phyloP scores from a whole-genome alignment of 2,888 invertebrate species.

The Campopleginae sp. region DNA sequence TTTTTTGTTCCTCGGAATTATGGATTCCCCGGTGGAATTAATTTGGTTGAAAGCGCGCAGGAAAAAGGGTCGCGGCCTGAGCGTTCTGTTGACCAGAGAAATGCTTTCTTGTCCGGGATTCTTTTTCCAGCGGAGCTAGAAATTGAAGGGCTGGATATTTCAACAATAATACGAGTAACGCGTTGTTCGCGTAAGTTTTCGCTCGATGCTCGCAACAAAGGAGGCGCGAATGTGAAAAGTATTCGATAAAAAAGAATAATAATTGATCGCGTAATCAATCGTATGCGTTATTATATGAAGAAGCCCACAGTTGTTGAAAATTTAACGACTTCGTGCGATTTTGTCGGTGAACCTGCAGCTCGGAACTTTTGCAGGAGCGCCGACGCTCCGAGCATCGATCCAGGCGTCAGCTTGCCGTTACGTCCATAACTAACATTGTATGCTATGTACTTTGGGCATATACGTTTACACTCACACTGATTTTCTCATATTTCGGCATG shows the following conservation, averaged over 20 bases:
- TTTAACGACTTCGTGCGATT: constrained; percentile 15
- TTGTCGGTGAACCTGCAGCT: constrained; percentile 44
- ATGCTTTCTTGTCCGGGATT: background rate
- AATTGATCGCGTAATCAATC: background rate
- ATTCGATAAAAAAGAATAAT: background rate
- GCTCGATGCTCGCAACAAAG: background rate
- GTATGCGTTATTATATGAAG: background rate
- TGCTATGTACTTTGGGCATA: constrained; percentile 32
- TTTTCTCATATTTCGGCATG: background rate
- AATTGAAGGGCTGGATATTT: background rate
- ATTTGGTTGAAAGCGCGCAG: constrained; percentile 8
- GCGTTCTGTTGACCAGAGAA: background rate
- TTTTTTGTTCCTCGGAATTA: background rate
- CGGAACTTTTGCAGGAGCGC: constrained; percentile 73
- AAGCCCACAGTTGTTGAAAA: background rate
- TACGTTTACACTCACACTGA: constrained; percentile 27
- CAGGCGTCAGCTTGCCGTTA: constrained; percentile 84
- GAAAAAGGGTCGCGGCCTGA: background rate
- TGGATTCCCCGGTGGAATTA: background rate
- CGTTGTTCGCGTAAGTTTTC: too few species aligned
- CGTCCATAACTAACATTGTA: constrained; percentile 75
- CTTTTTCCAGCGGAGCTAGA: background rate
- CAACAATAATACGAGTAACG: too few species aligned
- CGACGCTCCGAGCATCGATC: constrained; percentile 82
- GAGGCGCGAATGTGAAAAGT: background rate